These are phyloP conservation scores for Lepidocolaptes lacrymiger DNA, from an alignment of 2,797 vertebrate species.

Conservation along the genomic window DNA sequence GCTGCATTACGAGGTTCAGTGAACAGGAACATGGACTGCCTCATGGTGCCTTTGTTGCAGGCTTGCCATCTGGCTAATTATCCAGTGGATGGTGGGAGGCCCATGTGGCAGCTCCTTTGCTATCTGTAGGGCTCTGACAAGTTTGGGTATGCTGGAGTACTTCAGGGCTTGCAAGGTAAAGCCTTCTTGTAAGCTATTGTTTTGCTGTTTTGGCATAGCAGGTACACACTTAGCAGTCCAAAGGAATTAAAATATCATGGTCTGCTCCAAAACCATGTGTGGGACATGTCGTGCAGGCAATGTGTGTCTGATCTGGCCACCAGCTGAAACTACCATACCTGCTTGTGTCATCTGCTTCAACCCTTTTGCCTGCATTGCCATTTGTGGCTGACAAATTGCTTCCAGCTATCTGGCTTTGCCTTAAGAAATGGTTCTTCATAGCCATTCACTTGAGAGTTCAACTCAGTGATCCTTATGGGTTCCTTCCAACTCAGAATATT, in stretches of 20 bases:
- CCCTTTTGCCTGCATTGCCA: not conserved
- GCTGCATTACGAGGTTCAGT: constrained; percentile 52
- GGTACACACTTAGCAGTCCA: not conserved
- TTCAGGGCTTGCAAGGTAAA: not conserved
- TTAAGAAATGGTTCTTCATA: not conserved
- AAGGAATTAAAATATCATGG: not conserved
- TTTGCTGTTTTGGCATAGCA: not conserved
- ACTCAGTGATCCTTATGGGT: accelerated
- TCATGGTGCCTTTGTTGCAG: constrained; percentile 45
- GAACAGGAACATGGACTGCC: constrained; percentile 33
- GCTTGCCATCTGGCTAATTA: constrained; percentile 43
- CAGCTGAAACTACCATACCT: not conserved
- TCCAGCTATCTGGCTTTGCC: not conserved
- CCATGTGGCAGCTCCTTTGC: not conserved
- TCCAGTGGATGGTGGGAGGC: accelerated
- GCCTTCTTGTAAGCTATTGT: not conserved
- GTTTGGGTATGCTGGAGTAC: not conserved
- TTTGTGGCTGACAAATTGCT: not conserved
- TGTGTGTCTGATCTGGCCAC: not conserved
- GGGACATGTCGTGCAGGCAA: not conserved
- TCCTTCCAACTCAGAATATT: not conserved
- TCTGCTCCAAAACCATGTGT: not conserved
- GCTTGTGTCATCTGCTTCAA: not conserved
- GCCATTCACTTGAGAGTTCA: not conserved
- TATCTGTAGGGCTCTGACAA: not conserved